Conservation (phyloP, 1,140 invertebrate species). For the Sinonovacula constricta region DNA sequence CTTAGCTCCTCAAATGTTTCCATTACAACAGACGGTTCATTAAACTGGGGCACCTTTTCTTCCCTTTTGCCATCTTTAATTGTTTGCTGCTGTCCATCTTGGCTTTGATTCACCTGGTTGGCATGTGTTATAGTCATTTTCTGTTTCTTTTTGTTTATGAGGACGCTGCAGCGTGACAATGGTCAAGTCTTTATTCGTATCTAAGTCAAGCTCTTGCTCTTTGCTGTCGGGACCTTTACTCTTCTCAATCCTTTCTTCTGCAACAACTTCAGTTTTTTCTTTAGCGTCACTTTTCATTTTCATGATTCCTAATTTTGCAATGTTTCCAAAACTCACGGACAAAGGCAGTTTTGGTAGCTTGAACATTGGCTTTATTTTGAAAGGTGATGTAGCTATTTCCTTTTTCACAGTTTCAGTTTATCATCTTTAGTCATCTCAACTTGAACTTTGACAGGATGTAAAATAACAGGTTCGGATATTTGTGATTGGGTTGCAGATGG, state of each 20-base stretch:
- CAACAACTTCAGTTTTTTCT: not conserved
- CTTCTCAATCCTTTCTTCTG: not conserved
- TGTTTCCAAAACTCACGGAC: constrained; percentile 34
- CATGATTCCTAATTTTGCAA: constrained; percentile 44
- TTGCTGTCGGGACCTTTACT: too few species aligned
- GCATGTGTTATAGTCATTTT: not conserved
- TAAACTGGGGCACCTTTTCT: too few species aligned
- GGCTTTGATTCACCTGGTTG: not conserved
- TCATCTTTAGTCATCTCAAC: not conserved
- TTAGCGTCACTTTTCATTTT: constrained; percentile 37
- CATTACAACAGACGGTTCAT: constrained; percentile 20
- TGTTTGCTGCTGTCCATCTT: not conserved
- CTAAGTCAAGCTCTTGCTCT: too few species aligned
- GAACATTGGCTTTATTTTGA: constrained; percentile 46
- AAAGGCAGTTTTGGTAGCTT: constrained; percentile 44
- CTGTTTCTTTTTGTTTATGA: too few species aligned
- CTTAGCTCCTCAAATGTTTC: constrained; percentile 43
- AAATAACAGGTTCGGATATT: too few species aligned
- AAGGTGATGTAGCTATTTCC: not conserved
- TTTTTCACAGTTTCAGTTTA: not conserved
- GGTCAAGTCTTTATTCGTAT: too few species aligned
- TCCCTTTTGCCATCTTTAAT: too few species aligned
- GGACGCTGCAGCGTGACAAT: too few species aligned
- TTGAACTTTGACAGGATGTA: too few species aligned
- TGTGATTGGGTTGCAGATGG: not conserved